These are phyloP conservation scores for Corynorhinus townsendii DNA, from an alignment of 2,113 vertebrate genomes.

Conservation along the genomic window DNA sequence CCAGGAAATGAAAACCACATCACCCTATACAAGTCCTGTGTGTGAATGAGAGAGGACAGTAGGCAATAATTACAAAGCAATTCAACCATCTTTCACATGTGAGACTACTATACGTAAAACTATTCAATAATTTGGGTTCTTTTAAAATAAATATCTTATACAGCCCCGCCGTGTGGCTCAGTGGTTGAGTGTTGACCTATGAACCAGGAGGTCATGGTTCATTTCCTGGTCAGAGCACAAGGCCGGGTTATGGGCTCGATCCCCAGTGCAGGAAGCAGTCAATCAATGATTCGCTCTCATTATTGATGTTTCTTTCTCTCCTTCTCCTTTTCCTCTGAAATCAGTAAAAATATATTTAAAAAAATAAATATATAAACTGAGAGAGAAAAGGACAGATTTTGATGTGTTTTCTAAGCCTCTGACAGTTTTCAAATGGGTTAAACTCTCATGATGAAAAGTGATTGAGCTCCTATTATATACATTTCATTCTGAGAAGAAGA, in stretches of 20 bases:
- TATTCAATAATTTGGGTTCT: background rate
- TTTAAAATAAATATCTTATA: background rate
- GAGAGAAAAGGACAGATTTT: background rate
- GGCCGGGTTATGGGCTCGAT: no score
- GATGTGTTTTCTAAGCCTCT: background rate
- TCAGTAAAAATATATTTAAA: no score
- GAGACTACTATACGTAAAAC: background rate
- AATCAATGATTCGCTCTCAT: no score
- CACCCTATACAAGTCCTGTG: background rate
- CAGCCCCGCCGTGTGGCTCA: no score
- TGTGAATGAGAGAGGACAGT: background rate
- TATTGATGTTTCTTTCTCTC: no score
- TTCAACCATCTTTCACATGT: background rate
- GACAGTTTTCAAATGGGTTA: background rate
- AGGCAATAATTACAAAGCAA: conserved; percentile 18
- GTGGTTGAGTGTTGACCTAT: no score
- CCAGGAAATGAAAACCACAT: conserved; percentile 12
- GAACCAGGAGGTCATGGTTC: no score
- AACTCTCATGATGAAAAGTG: background rate
- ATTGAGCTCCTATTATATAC: background rate
- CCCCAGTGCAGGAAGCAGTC: no score
- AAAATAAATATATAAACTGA: background rate
- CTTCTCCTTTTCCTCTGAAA: no score
- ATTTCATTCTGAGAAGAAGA: background rate
- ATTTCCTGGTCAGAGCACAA: no score